Evolutionary conservation across 1,140 invertebrate genomes (phyloP).

Genomic region (Chironomus tepperi): DNA sequence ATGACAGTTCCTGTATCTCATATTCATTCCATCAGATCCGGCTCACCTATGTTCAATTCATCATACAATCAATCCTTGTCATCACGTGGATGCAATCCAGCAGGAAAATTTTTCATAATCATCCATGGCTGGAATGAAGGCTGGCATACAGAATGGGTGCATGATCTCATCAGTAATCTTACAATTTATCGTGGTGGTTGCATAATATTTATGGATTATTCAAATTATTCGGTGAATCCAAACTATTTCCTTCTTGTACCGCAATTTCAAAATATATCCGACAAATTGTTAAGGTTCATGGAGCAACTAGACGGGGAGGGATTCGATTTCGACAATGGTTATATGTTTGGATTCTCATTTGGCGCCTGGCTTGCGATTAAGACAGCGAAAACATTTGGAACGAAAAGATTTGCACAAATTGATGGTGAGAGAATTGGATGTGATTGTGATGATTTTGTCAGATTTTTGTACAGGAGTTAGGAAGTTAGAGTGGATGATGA

Average conservation of each 20-base stretch:
- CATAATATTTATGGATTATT: slow-evolving; percentile 38
- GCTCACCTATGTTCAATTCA: background rate
- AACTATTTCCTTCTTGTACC: slow-evolving; percentile 33
- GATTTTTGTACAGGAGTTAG: too few relatives aligned
- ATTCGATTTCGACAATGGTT: slow-evolving; percentile 33
- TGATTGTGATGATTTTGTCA: too few relatives aligned
- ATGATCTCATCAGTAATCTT: slow-evolving; percentile 32
- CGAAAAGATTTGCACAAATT: slow-evolving; percentile 32
- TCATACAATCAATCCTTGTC: background rate
- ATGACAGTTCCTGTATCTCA: too few relatives aligned
- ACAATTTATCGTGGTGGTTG: slow-evolving; percentile 36
- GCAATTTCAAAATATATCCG: slow-evolving; percentile 31
- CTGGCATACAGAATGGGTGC: slow-evolving; percentile 34
- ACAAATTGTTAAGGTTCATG: slow-evolving; percentile 31
- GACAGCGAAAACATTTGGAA: slow-evolving; percentile 31
- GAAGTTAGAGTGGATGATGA: too few relatives aligned
- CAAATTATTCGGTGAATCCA: slow-evolving; percentile 29
- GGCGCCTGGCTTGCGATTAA: slow-evolving; percentile 36
- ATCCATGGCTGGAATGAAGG: slow-evolving; percentile 38
- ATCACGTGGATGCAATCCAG: slow-evolving; percentile 18
- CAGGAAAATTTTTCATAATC: slow-evolving; percentile 34
- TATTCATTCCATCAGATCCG: background rate
- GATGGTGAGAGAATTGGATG: slow-evolving; percentile 27
- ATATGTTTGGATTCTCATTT: slow-evolving; percentile 39
- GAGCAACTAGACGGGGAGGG: slow-evolving; percentile 31